phyloP scores from a whole-genome alignment of 1,140 invertebrate genomes.

The Hetaerina americana region DNA sequence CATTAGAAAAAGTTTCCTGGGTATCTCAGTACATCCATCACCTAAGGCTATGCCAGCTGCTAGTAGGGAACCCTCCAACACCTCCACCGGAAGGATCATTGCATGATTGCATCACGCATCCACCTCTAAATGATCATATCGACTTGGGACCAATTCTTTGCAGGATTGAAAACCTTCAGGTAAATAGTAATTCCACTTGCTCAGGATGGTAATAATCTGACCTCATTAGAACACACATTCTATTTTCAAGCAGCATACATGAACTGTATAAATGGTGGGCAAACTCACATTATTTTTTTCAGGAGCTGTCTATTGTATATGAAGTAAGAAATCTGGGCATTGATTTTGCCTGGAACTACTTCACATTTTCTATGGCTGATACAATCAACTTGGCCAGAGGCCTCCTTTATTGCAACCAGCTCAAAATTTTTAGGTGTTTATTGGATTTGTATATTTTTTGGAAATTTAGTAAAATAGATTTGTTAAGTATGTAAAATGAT shows the following conservation, averaged over 20 bases:
- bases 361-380: not conserved
- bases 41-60: not conserved
- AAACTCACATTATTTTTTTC: not conserved
- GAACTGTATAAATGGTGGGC: no score
- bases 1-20: not conserved
- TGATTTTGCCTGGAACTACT: not conserved
- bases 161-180: not conserved
- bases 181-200: no score
- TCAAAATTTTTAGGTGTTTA: not conserved
- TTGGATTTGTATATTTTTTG: no score
- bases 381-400: not conserved
- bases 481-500: no score
- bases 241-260: no score
- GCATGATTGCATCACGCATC: no score
- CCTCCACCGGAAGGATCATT: not conserved
- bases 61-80: not conserved
- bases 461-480: no score
- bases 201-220: no score
- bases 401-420: not conserved
- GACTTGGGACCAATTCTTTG: not conserved
- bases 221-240: no score
- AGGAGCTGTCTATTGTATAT: not conserved
- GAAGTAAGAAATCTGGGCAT: not conserved
- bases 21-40: not conserved
- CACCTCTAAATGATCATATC: no score